Percentiles rank a stretch among this genome's conserved stretches.
phyloP scores from a whole-genome alignment of 2,113 vertebrate genomes.

The Lanius collurio region DNA sequence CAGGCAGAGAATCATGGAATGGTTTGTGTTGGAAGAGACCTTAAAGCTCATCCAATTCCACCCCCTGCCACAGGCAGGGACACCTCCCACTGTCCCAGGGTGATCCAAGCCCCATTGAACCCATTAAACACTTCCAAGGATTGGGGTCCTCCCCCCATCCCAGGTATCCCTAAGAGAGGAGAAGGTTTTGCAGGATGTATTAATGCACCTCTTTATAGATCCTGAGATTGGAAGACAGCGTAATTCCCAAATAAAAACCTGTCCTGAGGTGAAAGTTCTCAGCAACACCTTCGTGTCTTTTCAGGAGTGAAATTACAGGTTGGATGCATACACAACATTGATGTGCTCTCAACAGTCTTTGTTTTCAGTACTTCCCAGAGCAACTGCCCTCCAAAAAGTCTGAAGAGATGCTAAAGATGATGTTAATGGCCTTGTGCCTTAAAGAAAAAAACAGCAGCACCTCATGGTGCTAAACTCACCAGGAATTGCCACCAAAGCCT shows the following conservation, averaged over 20 bases:
- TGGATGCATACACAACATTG: not conserved
- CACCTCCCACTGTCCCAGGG: fast-evolving
- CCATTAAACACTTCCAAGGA: fast-evolving
- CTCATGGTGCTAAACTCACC: not conserved
- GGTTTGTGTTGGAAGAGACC: too few relatives aligned
- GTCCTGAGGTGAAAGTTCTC: not conserved
- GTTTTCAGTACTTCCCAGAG: not conserved
- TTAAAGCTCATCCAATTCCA: not conserved
- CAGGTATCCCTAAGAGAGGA: not conserved
- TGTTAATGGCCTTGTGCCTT: fast-evolving
- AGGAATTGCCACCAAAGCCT: not conserved
- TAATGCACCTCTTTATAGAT: not conserved
- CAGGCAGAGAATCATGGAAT: not conserved
- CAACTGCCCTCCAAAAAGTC: not conserved
- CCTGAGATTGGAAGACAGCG: not conserved
- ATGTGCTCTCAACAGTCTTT: fast-evolving
- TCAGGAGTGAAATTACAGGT: not conserved
- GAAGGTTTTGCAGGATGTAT: not conserved
- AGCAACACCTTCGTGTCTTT: not conserved
- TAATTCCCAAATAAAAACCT: not conserved
- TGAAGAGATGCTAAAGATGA: not conserved
- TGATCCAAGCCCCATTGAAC: not conserved
- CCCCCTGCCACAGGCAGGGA: not conserved
- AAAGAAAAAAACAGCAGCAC: not conserved
- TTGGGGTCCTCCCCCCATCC: fast-evolving